Evolutionary conservation across 2,797 vertebrate species (phyloP).

Genomic region (Benthosema pterotum): DNA sequence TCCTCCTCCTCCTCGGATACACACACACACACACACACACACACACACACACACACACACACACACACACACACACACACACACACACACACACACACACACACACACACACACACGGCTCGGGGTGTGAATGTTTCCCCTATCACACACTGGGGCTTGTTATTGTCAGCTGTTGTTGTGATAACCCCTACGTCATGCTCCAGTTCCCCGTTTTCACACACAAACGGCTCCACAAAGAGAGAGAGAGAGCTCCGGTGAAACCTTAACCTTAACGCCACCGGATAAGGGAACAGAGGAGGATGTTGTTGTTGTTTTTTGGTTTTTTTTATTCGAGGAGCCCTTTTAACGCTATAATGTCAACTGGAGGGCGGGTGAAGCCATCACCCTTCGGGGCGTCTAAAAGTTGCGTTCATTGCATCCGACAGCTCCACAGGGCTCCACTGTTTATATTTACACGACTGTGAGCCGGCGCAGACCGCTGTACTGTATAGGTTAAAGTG

Average conservation of each 20-base stretch:
- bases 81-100: too few species aligned
- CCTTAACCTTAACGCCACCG: not conserved
- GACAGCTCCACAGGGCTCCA: slow-evolving; percentile 34
- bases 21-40: too few species aligned
- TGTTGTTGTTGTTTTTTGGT: too few species aligned
- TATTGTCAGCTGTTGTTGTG: slow-evolving; percentile 19
- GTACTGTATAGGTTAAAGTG: slow-evolving; percentile 40
- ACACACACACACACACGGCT: too few species aligned
- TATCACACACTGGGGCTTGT: slow-evolving; percentile 12
- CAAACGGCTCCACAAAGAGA: not conserved
- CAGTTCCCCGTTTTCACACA: not conserved
- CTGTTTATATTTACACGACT: slow-evolving; percentile 61
- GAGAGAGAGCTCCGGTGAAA: not conserved
- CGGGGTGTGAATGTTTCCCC: slow-evolving; percentile 5
- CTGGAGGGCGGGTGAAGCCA: slow-evolving; percentile 36
- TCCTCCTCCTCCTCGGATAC: not conserved
- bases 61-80: too few species aligned
- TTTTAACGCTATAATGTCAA: slow-evolving; percentile 5
- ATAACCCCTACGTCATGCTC: slow-evolving; percentile 4
- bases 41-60: too few species aligned
- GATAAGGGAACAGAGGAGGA: slow-evolving; percentile 26
- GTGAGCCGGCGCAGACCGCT: slow-evolving; percentile 28
- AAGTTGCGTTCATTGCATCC: slow-evolving; percentile 20
- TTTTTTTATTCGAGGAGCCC: slow-evolving; percentile 19
- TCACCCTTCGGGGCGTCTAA: slow-evolving; percentile 42